phyloP scores from a whole-genome alignment of 2,113 vertebrate genomes.

The Epinephelus cyanopodus region DNA sequence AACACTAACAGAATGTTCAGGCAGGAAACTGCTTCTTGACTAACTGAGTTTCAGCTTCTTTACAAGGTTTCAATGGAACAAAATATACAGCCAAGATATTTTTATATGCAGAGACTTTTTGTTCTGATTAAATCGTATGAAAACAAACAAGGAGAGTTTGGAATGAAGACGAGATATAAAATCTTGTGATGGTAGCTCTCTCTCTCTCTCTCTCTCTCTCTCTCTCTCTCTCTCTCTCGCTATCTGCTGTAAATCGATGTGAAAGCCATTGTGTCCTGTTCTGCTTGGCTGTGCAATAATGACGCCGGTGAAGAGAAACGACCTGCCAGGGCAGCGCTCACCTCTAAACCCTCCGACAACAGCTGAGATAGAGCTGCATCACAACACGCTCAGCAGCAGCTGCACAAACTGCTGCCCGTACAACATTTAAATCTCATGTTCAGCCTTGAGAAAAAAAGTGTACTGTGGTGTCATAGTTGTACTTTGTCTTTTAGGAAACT shows the following conservation, averaged over 20 bases:
- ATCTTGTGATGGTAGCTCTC: neutral
- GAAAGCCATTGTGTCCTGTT: slow-evolving; percentile 50
- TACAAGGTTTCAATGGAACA: neutral
- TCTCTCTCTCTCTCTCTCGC: neutral
- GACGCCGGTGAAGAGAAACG: slow-evolving; percentile 42
- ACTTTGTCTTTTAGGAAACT: neutral
- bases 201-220: neutral
- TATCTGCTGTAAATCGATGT: slow-evolving; percentile 53
- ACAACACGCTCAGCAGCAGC: neutral
- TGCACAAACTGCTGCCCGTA: no score
- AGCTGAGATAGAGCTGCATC: neutral
- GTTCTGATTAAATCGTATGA: neutral
- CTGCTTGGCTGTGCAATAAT: slow-evolving; percentile 70
- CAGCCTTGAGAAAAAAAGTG: neutral
- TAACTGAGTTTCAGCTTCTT: no score
- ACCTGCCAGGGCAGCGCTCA: slow-evolving; percentile 45
- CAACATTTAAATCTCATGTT: neutral
- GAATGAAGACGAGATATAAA: neutral
- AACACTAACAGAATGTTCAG: neutral
- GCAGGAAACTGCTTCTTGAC: neutral
- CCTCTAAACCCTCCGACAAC: slow-evolving; percentile 15
- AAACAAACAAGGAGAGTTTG: neutral
- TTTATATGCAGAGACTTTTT: neutral
- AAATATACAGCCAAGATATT: neutral
- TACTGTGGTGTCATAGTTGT: neutral